Base-by-base conservation (phyloP, 2,113 vertebrate genomes). In the Carassius gibelio region DNA sequence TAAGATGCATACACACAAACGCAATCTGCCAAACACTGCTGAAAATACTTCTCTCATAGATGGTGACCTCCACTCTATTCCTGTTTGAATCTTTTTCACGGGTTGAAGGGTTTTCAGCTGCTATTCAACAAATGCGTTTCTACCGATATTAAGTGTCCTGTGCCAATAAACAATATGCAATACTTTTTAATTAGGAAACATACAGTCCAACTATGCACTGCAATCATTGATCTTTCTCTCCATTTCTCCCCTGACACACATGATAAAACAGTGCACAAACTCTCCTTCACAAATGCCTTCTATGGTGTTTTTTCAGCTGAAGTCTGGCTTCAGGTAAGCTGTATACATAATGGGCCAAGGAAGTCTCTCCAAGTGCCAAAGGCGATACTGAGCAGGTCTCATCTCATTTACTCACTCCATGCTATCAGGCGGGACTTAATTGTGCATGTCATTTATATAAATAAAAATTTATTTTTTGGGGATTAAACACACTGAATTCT, bases 71-170 rank as follows among this genome's bases (percentile, higher is more conserved):
- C 8, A 14, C 57, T 50, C 61, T 21, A 34, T n/a, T 57, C 82
- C 72, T 34, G 8, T 66, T 66, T 14, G 42, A 34, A 61, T 81
- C 45, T 61, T 81, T 59, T 74, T 21, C n/a, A 21, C 45, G 15
- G n/a, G 52, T 45, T 13, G 34, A 55, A 8, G 64, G 21, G 71
- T 26, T 55, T 59, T 75, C 42, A 72, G 81, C 72, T 84, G 84
- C 86, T 87, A 76, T 81, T 83, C 76, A 87, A 89, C 83, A n/a
- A 76, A 11, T 26, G 52, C 81, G 79, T 69, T 80, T 36, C 79
- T 48, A 55, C 48, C 14, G 15, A 57, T 26, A 50, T 52, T 36
- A 17, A 75, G 50, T 62, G 38, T 81, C n/a, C 8, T 23, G 21
- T 61, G 38, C 66, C 30, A 79, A 30, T 50, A n/a, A 55, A 57